Evolutionary conservation across 1,140 invertebrate genomes (phyloP), one percentile per base, ranked within the genome.

Genomic region (Platyura marginata): DNA sequence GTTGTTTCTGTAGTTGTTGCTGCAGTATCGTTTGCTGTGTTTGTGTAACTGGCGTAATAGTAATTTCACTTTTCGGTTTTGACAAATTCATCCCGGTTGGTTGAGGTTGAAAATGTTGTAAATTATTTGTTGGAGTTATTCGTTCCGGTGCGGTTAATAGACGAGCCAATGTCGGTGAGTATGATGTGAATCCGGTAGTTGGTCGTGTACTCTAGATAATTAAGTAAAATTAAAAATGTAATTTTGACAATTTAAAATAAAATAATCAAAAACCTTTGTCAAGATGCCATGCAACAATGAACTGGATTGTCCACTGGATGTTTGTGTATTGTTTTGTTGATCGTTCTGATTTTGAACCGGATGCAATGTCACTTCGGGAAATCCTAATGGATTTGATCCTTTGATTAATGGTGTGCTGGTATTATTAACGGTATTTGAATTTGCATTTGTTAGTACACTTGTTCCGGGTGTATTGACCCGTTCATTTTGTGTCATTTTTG

Each of bases 101-200:
- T 25, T 35, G 19, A 13, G 19, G 21, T 36, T 23, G 42, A 6
- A 42, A 2, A 23, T n/a, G 34, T 19, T 20, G 22, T 11, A 9
- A 15, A 8, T 18, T 33, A 20, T 3, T 19, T 38, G 15, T 25
- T 43, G 42, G 6, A 11, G 11, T 25, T 39, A 16, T 33, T 51
- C 63, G 54, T 50, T 67, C 65, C 48, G 64, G 64, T 39, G 79
- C 77, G 21, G 80, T 85, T 45, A 85, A 64, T 47, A 85, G 67
- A 60, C 78, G 70, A 37, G 80, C 80, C 56, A 85, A 67, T 41
- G 81, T 85, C 40, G 80, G 79, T 47, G 80, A 81, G 62, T 80
- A 83, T 8, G 71, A 70, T 36, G 32, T 49, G 20, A 47, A 41
- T 16, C 19, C 38, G 21, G 71, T 68, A 16, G 60, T n/a, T 50